Evolutionary conservation across 2,888 invertebrate species (phyloP), one percentile per base, ranked within the genome.

Genomic region (Trachelus troglodyta): DNA sequence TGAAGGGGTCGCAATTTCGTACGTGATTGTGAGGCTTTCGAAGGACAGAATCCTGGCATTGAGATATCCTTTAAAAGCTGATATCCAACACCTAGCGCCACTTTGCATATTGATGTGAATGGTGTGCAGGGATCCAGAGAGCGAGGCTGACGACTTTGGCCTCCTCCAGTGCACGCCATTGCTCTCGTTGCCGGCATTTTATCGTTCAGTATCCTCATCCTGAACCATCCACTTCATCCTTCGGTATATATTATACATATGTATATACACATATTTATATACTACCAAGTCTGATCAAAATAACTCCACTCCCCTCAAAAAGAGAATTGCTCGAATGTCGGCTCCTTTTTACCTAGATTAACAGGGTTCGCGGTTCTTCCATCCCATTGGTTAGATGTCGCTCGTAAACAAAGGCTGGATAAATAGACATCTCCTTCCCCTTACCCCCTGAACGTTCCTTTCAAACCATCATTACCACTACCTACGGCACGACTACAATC

Each of bases 91-190:
- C 78, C 74, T 79, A 78, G 77, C 81, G 83, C 83, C 85, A 86
- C 85, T 87, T 85, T 86, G 85, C 86, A 87, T 85, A 85, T 85
- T 86, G 86, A 86, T 85, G 85, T 81, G 82, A 74, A 83, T 83
- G 79, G 81, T 79, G 83, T 82, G 81, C 77, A 78, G 77, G 79
- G 33, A 34, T 71, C 31, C 79, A 77, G 80, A 81, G 79, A 85
- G 80, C 77, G 84, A 71, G 31, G 83, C 83, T 82, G 83, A 79
- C 83, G 71, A 71, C 71, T 85, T 85, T 84, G 82, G 80, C 34
- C 85, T 83, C 86, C 85, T 83, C 79, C 84, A 79, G 84, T 87
- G 84, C 88, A 86, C 87, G 83, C 87, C 87, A 89, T 90, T 89
- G 87, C 88, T 87, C 85, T 83, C 85, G 83, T 85, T 85, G 85